These are phyloP conservation scores for Brachypodius melanocephalos DNA, from an alignment of 2,113 vertebrate genomes.

Conservation along the genomic window DNA sequence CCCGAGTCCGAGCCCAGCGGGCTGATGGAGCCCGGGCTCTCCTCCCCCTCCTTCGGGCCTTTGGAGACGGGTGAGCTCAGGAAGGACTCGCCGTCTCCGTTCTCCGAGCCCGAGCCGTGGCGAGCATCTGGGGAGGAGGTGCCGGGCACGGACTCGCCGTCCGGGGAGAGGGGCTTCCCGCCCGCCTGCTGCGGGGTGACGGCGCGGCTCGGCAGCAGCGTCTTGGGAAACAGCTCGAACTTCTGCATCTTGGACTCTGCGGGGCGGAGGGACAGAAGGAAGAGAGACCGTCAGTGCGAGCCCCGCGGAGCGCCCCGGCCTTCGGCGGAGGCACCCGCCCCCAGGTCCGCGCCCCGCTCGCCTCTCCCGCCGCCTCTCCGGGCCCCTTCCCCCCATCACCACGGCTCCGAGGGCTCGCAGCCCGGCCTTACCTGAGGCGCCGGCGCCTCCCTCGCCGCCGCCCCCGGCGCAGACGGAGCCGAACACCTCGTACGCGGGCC, in stretches of 20 bases:
- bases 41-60: constrained; percentile 73
- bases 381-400: background rate
- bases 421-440: constrained; percentile 55
- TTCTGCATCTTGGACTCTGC: constrained; percentile 92
- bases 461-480: constrained; percentile 82
- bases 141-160: constrained; percentile 86
- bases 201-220: constrained; percentile 79
- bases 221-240: constrained; percentile 93
- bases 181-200: constrained; percentile 79
- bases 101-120: constrained; percentile 91
- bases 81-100: constrained; percentile 90
- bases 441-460: constrained; percentile 72
- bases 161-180: constrained; percentile 83
- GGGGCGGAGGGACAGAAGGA: background rate
- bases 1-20: constrained; percentile 94
- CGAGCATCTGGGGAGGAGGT: constrained; percentile 91
- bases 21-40: constrained; percentile 87
- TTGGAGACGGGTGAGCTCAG: constrained; percentile 88
- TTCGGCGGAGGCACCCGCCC: background rate
- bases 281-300: background rate
- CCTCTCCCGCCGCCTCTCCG: background rate
- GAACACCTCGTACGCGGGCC: constrained; percentile 92
- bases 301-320: background rate
- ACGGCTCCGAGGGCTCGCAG: background rate
- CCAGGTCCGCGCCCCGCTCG: background rate